Base-by-base conservation (phyloP, 2,888 invertebrate species). In the Bugula neritina region DNA sequence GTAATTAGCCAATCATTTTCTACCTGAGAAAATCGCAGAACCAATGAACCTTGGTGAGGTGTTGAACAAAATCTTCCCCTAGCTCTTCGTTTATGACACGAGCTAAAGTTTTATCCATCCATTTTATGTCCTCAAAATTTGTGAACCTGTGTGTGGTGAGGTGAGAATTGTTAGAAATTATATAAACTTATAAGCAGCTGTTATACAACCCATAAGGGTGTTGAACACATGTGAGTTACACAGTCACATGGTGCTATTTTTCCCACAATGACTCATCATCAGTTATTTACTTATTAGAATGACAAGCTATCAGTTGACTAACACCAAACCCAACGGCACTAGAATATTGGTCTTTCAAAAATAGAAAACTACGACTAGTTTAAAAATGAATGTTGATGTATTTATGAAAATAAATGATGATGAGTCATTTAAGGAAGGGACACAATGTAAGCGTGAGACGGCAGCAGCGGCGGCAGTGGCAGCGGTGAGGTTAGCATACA, bases 71-170 rank as follows among this genome's bases (percentile, higher is more conserved):
- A 25, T 74, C 72, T 31, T 75, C 76, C 34, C 74, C 74, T 3
- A 95, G 84, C 74, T 89, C 86, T 75, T 90, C 88, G 77, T 89
- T 88, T 1, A 92, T 88, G 71, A 91, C 86, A 73, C 87, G 86
- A 63, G 89, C 85, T 73, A 94, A 82, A 29, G 75, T 76, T 72
- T 77, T 78, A n/a, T 76, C 75, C 73, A 80, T 80, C 79, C 80
- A 80, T 21, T 63, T 57, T 17, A 73, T 72, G 71, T 79, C 79
- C 21, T 73, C 72, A 23, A 69, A 63, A 35, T 69, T 72, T 34
- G 74, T 75, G 72, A 77, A 75, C 72, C 75, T 75, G 72, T 21
- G 35, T 10, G 63, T 29, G 21, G 13, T 25, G 27, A 31, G 17
- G 43, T 43, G 43, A 43, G 43, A 10, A 10, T 10, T 43, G 43